Evolutionary conservation across 2,113 vertebrate genomes (phyloP), one percentile per base, ranked within the genome.

Genomic region (Otolemur garnettii): DNA sequence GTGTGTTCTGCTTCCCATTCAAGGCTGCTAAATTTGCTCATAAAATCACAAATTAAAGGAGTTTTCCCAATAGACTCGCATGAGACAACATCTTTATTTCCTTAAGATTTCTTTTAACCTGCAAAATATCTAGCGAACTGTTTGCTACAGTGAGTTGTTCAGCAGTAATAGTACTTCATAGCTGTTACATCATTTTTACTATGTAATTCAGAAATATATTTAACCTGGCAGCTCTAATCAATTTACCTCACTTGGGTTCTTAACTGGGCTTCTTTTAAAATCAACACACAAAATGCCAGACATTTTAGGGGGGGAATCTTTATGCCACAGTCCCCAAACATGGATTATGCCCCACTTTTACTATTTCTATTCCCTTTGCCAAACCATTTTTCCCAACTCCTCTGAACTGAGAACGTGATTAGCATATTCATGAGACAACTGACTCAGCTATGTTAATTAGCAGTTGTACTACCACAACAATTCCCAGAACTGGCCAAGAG

Each of bases 401-500:
- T 55, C 50, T 64, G 59, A 95, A 95, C 90, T 42, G 57, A 84
- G 79, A 68, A 15, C 50, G 77, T 94, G 6, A 97, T 97, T 97
- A 97, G 87, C 97, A 97, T 97, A 97, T 96, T 97, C 90, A 96
- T 96, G 96, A 97, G 95, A 93, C 24, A 95, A 97, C 57, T 79
- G 77, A 91, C 95, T 96, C 80, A 89, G 77, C 66, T 96, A 93
- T 95, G 96, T 91, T 96, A 98, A 98, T 97, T 96, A 96, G 77
- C 30, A 89, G 69, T 30, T 94, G 71, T 80, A 91, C 86, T 91
- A 82, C 1, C 12, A 90, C 96, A 83, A 86, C 79, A 95, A 87
- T 50, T 96, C 66, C 94, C 68, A 90, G 33, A 81, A 95, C 26
- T 93, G 87, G 69, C 95, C 97, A 93, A 97, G 55, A 97, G 97